Conservation (phyloP, 2,888 invertebrate genomes). For the Drepana falcataria region DNA sequence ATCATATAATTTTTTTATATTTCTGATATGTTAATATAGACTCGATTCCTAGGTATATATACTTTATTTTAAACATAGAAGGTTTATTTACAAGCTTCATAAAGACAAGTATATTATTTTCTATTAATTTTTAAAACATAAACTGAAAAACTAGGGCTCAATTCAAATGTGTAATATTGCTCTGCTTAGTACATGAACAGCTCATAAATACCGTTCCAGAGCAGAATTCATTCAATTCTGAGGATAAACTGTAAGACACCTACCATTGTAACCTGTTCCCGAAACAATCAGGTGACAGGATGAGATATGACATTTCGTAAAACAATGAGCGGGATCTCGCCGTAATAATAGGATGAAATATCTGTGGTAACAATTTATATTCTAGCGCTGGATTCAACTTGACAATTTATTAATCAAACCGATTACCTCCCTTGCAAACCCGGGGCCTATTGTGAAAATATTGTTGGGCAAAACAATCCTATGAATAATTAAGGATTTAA, state of each 20-base stretch:
- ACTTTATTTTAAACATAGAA: too few relatives aligned
- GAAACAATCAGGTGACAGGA: constrained; percentile 74
- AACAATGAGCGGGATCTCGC: constrained; percentile 72
- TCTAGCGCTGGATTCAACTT: constrained; percentile 76
- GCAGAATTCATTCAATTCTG: constrained; percentile 30
- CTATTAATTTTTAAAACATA: background rate
- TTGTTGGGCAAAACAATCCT: constrained; percentile 74
- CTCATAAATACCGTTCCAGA: constrained; percentile 7
- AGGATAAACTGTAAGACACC: constrained; percentile 36
- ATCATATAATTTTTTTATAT: too few relatives aligned
- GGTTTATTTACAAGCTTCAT: too few relatives aligned
- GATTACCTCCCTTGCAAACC: constrained; percentile 73
- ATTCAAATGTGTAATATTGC: background rate
- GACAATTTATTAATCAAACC: constrained; percentile 79
- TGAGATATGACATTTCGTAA: constrained; percentile 74
- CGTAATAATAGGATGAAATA: constrained; percentile 75
- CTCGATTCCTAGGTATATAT: too few relatives aligned
- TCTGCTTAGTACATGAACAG: background rate
- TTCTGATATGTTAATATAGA: too few relatives aligned
- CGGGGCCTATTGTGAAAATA: constrained; percentile 76
- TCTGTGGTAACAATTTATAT: constrained; percentile 77
- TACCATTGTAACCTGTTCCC: constrained; percentile 43
- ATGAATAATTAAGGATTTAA: constrained; percentile 79
- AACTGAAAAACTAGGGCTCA: background rate
- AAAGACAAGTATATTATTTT: too few relatives aligned